These are phyloP conservation scores for Sussaba pulchella DNA, from an alignment of 2,888 invertebrate genomes.

Conservation along the genomic window DNA sequence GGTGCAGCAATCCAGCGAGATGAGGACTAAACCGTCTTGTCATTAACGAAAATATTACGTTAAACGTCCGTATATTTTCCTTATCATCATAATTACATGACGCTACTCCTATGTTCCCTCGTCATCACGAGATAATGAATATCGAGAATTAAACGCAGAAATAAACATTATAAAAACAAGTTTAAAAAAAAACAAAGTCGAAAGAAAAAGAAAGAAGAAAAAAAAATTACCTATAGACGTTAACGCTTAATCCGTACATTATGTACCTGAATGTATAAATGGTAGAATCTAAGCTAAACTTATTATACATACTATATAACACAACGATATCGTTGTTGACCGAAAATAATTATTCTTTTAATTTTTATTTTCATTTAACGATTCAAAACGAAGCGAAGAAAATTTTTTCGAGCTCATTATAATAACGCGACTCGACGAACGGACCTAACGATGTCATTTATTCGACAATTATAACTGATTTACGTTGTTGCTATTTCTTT, in stretches of 20 bases:
- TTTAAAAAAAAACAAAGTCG: conserved; percentile 1
- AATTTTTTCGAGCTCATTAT: conserved; percentile 14
- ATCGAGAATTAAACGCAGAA: conserved; percentile 38
- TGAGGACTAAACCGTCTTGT: not conserved
- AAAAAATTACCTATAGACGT: conserved; percentile 57
- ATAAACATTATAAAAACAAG: no score
- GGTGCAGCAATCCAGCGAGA: not conserved
- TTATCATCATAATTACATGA: conserved; percentile 59
- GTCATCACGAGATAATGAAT: conserved; percentile 35
- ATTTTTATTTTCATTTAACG: conserved; percentile 32
- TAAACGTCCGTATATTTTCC: conserved; percentile 48
- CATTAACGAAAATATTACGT: conserved; percentile 24
- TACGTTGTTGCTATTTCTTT: no score
- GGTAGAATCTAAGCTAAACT: conserved; percentile 62
- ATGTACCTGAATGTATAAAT: conserved; percentile 72
- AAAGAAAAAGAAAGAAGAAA: not conserved
- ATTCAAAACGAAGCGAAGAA: not conserved
- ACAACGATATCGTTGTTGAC: conserved; percentile 46
- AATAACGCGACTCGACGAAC: conserved; percentile 45
- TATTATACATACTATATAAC: conserved; percentile 52
- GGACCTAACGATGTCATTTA: conserved; percentile 51
- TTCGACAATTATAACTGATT: not conserved
- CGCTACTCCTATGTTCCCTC: conserved; percentile 51
- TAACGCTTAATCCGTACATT: conserved; percentile 69
- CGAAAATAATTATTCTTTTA: not conserved